Evolutionary conservation across 2,888 invertebrate genomes (phyloP).

Genomic region (Melangyna quadrimaculata): DNA sequence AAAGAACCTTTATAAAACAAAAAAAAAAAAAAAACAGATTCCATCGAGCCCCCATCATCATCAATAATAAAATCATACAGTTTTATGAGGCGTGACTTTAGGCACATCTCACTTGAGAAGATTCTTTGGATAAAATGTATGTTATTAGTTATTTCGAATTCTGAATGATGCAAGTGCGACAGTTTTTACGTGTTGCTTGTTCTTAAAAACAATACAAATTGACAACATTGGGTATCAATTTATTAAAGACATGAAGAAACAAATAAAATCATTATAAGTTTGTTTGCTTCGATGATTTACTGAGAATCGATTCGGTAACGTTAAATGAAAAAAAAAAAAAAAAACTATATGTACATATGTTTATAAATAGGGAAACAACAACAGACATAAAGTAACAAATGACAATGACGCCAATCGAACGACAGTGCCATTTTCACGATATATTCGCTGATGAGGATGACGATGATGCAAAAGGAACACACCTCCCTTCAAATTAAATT

Average conservation of each 20-base stretch:
- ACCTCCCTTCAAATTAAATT: slow-evolving; percentile 66
- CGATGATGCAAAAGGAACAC: slow-evolving; percentile 65
- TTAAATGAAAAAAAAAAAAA: slow-evolving; percentile 57
- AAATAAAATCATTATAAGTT: slow-evolving; percentile 34
- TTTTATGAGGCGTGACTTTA: slow-evolving; percentile 47
- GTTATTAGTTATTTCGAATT: background rate
- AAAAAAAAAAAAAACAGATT: slow-evolving; percentile 1
- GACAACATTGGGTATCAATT: slow-evolving; percentile 61
- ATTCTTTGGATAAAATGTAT: background rate
- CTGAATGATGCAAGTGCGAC: slow-evolving; percentile 25
- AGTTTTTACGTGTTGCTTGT: background rate
- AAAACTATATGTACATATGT: background rate
- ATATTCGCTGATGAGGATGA: slow-evolving; percentile 19
- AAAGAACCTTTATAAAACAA: background rate
- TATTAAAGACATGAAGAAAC: slow-evolving; percentile 30
- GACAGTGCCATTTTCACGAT: slow-evolving; percentile 33
- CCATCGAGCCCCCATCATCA: slow-evolving; percentile 43
- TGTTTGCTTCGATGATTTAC: slow-evolving; percentile 39
- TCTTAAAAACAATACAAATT: slow-evolving; percentile 19
- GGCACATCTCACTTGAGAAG: background rate
- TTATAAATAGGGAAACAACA: background rate
- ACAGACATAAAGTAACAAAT: slow-evolving; percentile 12
- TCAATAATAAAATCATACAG: slow-evolving; percentile 17
- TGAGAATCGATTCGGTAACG: background rate
- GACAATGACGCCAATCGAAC: slow-evolving; percentile 61